phyloP scores from a whole-genome alignment of 2,797 vertebrate genomes.

The Aselliscus stoliczkanus region DNA sequence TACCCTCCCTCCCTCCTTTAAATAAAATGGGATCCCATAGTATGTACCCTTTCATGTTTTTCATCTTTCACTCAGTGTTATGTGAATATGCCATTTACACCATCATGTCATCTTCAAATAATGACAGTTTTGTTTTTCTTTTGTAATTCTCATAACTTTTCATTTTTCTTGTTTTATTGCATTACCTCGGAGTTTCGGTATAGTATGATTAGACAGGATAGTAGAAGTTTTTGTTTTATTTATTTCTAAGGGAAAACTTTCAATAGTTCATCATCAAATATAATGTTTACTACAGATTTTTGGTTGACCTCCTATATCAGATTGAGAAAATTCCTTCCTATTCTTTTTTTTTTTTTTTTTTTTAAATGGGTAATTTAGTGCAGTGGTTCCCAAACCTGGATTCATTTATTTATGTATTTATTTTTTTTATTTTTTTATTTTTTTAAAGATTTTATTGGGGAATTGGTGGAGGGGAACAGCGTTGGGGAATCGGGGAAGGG shows the following conservation, averaged over 20 bases:
- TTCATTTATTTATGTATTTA: too few relatives aligned
- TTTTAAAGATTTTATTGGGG: too few relatives aligned
- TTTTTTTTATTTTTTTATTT: too few relatives aligned
- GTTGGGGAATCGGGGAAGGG: too few relatives aligned
- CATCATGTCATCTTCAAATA: not conserved
- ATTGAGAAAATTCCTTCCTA: not conserved
- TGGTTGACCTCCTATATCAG: not conserved
- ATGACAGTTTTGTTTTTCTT: not conserved
- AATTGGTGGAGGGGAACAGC: too few relatives aligned
- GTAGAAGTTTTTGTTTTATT: not conserved
- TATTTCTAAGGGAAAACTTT: not conserved
- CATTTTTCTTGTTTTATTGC: not conserved
- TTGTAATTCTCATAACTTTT: not conserved
- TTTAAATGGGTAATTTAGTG: too few relatives aligned
- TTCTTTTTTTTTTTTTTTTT: too few relatives aligned
- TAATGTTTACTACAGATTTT: not conserved
- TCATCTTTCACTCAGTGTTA: not conserved
- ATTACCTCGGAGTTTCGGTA: not conserved
- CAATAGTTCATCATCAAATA: not conserved
- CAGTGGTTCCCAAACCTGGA: too few relatives aligned
- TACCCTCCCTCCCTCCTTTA: not conserved
- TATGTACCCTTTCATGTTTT: not conserved
- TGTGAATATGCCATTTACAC: not conserved
- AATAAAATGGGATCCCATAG: not conserved
- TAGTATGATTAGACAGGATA: not conserved